Evolutionary conservation across 2,888 invertebrate genomes (phyloP), one percentile per base, ranked within the genome.

Genomic region (Drosophila atripex): DNA sequence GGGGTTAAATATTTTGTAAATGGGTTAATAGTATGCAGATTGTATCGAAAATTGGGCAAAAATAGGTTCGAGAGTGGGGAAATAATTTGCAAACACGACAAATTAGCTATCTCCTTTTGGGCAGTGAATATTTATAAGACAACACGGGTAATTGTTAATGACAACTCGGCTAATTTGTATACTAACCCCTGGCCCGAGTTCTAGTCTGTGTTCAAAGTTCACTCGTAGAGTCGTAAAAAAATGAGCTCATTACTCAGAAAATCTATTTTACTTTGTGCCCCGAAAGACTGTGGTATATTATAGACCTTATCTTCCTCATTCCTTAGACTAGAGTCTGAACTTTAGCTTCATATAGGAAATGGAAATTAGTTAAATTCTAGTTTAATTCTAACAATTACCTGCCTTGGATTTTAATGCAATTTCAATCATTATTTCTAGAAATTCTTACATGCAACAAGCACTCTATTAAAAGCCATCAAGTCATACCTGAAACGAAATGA

Each of bases 1-100:
- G 77, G 75, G 74, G 80, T 73, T 82, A 80, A 76, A 78, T 76
- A 61, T 73, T 59, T 70, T 51, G 55, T 77, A 88, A 86, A 88
- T 86, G 54, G 71, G 71, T 68, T 82, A 65, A 76, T 73, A 53
- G 73, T 64, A 43, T 59, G 49, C 21, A 53, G 52, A 73, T 63
- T 41, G 35, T 47, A 73, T 73, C 73, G 50, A 25, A 30, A 39
- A 61, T 50, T 28, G 25, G 9, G 25, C 16, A 25, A 35, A 28
- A 46, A 46, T n/a, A 38, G 18, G 25, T 38, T 38, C 12, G 41
- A 39, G 38, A 49, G 32, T 72, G 73, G 9, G 41, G 47, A 49
- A 69, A 61, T 23, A 30, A 9, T 41, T 41, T 41, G 39, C 39
- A 41, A 41, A 18, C 18, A 8, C 39, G 14, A 16, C 39, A 41